A percentile compares a stretch with the other conserved stretches of the same genome.
Conservation (phyloP, 2,113 vertebrate species). For the Lethenteron reissneri region DNA sequence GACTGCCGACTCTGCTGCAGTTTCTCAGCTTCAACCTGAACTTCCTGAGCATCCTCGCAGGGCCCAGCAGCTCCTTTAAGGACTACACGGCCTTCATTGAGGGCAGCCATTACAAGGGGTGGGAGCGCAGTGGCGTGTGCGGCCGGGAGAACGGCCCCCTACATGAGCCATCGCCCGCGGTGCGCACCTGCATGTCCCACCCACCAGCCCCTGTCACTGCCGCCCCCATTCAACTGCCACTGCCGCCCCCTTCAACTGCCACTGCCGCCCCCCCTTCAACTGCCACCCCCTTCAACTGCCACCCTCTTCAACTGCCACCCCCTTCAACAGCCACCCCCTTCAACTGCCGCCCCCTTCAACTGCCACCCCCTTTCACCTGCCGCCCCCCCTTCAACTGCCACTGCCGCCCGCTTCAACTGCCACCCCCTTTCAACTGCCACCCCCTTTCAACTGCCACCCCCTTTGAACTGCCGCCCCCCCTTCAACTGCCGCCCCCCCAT, state of each 20-base stretch:
- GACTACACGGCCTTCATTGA: conserved; percentile 14
- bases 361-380: too few relatives aligned
- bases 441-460: not conserved
- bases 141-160: not conserved
- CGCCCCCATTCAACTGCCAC: not conserved
- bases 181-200: not conserved
- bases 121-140: not conserved
- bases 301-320: not conserved
- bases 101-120: conserved; percentile 9
- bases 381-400: too few relatives aligned
- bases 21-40: conserved; percentile 13
- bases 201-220: too few relatives aligned
- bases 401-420: not conserved
- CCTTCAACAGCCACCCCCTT: not conserved
- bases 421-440: not conserved
- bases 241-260: not conserved
- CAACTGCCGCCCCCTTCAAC: too few relatives aligned
- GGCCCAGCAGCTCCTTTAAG: conserved; percentile 12
- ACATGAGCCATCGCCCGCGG: conserved; percentile 9
- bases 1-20: conserved; percentile 9
- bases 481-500: too few relatives aligned
- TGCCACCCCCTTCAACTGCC: not conserved
- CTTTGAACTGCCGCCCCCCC: not conserved
- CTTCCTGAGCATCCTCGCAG: conserved; percentile 14
- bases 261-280: not conserved